Conservation (phyloP, 2,797 vertebrate species). For the Podargus strigoides region DNA sequence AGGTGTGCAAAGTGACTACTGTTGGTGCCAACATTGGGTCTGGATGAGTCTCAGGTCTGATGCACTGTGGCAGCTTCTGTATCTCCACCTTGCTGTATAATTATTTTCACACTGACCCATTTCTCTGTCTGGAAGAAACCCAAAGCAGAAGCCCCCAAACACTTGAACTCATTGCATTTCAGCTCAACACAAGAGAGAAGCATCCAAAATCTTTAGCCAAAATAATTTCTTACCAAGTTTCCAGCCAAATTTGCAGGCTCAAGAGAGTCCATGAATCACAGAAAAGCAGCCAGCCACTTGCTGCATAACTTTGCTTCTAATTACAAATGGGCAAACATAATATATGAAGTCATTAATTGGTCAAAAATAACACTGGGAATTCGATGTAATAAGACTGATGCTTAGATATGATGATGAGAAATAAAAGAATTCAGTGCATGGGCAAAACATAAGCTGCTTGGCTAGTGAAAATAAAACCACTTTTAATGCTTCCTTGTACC, state of each 20-base stretch:
- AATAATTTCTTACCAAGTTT: conserved; percentile 18
- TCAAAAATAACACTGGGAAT: not conserved
- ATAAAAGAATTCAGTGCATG: not conserved
- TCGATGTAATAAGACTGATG: not conserved
- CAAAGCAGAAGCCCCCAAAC: conserved; percentile 32
- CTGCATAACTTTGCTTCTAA: not conserved
- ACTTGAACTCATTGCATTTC: not conserved
- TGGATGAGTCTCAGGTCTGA: not conserved
- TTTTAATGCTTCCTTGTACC: conserved; percentile 5
- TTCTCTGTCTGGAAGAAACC: not conserved
- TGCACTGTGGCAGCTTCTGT: not conserved
- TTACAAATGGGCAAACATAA: conserved; percentile 18
- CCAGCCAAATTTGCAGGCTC: conserved; percentile 27
- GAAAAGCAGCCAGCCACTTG: not conserved
- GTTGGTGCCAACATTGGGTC: not conserved
- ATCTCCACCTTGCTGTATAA: not conserved
- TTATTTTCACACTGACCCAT: not conserved
- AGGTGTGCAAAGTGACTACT: not conserved
- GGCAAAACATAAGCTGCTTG: not conserved
- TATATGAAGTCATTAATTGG: conserved; percentile 25
- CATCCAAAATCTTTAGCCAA: conserved; percentile 10
- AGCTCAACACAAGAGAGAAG: not conserved
- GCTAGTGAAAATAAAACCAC: not conserved
- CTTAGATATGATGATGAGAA: not conserved
- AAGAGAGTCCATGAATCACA: not conserved